Conservation (phyloP, 1,140 invertebrate genomes). For the Schlechtendalia chinensis region DNA sequence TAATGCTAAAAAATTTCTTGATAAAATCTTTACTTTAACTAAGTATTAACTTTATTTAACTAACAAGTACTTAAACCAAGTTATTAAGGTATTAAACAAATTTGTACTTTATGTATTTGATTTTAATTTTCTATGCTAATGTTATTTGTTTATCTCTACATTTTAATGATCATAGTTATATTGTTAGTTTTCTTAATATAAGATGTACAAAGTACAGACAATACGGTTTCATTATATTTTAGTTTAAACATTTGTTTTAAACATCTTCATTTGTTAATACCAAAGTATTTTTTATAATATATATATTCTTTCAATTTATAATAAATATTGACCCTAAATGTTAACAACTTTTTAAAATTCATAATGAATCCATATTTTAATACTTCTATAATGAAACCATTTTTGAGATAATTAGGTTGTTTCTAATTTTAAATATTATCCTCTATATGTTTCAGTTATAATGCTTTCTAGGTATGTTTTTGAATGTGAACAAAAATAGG, state of each 20-base stretch:
- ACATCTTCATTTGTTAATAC: constrained; percentile 11
- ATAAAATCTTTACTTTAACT: constrained; percentile 10
- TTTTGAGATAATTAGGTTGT: neutral
- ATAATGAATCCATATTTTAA: neutral
- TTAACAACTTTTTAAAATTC: neutral
- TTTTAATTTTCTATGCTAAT: neutral
- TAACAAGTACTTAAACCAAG: neutral
- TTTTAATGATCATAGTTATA: constrained; percentile 9
- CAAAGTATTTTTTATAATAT: constrained; percentile 13
- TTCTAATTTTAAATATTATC: neutral
- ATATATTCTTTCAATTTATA: constrained; percentile 21
- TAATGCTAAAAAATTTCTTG: neutral
- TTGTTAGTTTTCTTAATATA: neutral
- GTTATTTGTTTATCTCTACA: neutral
- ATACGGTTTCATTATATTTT: constrained; percentile 34
- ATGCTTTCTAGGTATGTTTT: no score
- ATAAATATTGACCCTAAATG: neutral
- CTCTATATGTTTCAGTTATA: neutral
- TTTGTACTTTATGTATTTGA: neutral
- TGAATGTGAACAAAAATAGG: no score
- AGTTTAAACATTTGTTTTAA: constrained; percentile 6
- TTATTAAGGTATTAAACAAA: no score
- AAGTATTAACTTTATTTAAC: neutral
- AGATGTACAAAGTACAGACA: neutral
- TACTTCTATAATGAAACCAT: neutral